phyloP scores from a whole-genome alignment of 2,797 vertebrate species.

The Argyrosomus regius region DNA sequence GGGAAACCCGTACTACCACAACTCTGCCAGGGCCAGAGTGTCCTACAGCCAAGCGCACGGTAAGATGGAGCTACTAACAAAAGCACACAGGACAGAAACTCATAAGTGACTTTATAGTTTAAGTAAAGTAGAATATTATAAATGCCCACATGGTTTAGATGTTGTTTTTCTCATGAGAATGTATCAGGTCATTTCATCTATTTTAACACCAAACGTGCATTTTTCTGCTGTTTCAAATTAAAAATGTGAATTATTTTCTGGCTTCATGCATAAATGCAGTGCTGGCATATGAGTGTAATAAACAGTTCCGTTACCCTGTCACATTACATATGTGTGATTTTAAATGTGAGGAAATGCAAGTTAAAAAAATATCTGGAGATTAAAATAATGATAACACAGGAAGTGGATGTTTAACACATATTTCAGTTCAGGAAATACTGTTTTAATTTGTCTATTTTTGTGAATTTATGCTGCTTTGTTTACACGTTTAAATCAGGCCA shows the following conservation, averaged over 20 bases:
- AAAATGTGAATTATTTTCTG: not conserved
- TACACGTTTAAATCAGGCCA: constrained; percentile 2
- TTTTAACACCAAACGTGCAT: not conserved
- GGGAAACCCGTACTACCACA: constrained; percentile 95
- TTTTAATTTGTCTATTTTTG: not conserved
- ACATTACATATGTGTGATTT: not conserved
- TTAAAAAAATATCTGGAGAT: not conserved
- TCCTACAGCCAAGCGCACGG: constrained; percentile 97
- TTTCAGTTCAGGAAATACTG: not conserved
- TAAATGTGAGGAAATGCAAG: not conserved
- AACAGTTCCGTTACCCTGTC: not conserved
- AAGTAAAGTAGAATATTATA: not conserved
- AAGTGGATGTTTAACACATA: not conserved
- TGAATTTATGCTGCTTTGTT: not conserved
- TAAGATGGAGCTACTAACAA: constrained; percentile 63
- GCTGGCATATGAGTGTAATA: not conserved
- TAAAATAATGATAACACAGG: not conserved
- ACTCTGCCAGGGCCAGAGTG: constrained; percentile 92
- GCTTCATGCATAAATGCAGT: not conserved
- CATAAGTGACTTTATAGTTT: not conserved
- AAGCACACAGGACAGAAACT: not conserved
- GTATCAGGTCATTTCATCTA: not conserved
- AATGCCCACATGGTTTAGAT: not conserved
- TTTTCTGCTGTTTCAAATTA: not conserved
- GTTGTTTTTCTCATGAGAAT: not conserved